These are phyloP conservation scores for Pampus argenteus DNA, from an alignment of 2,797 vertebrate genomes.

Conservation along the genomic window DNA sequence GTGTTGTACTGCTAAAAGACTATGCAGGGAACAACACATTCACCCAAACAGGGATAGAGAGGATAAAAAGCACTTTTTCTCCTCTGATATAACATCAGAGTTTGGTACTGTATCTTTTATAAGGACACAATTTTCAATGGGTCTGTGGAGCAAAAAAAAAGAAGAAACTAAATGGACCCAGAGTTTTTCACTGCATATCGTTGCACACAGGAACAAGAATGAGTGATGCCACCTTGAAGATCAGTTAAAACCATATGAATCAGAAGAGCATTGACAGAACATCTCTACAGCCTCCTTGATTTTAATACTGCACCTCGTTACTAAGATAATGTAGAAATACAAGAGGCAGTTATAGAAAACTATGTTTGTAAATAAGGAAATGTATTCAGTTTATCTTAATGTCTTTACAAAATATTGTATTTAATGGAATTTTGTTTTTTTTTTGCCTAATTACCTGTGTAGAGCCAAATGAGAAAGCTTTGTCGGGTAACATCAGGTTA, in stretches of 20 bases:
- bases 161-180: background rate
- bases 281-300: constrained; percentile 21
- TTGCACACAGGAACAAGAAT: constrained; percentile 18
- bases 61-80: constrained; percentile 55
- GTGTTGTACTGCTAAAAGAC: constrained; percentile 59
- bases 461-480: constrained; percentile 47
- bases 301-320: constrained; percentile 16
- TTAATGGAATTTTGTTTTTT: constrained; percentile 32
- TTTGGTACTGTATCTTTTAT: constrained; percentile 75
- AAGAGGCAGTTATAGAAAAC: constrained; percentile 2
- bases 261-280: constrained; percentile 11
- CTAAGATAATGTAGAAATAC: constrained; percentile 4
- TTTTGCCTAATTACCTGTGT: constrained; percentile 12
- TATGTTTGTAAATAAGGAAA: constrained; percentile 50
- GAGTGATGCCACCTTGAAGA: constrained; percentile 16
- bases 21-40: constrained; percentile 74
- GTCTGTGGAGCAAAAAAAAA: constrained; percentile 3
- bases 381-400: background rate
- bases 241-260: constrained; percentile 11
- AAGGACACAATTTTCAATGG: constrained; percentile 26
- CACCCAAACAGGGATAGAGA: constrained; percentile 46
- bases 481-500: constrained; percentile 43
- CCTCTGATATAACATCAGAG: constrained; percentile 52
- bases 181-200: constrained; percentile 27
- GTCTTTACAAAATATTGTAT: constrained; percentile 39